Conservation (phyloP, 1,140 invertebrate species). For the Bathynomus jamesi region DNA sequence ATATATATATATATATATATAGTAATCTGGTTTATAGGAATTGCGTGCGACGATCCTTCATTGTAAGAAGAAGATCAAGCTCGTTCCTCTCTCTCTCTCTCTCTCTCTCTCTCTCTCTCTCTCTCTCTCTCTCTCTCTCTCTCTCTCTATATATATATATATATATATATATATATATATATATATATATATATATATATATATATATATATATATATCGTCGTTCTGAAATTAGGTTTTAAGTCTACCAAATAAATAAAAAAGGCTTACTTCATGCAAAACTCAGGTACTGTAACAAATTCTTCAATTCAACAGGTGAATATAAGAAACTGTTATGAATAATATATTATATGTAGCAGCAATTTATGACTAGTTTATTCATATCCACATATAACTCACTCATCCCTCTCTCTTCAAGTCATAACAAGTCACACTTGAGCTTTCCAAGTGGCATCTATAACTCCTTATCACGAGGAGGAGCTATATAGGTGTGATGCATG, state of each 20-base stretch:
- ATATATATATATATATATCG: too few relatives aligned
- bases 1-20: too few relatives aligned
- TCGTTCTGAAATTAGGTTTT: too few relatives aligned
- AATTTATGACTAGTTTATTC: not conserved
- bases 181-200: too few relatives aligned
- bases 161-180: too few relatives aligned
- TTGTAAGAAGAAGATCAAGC: too few relatives aligned
- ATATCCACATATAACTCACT: not conserved
- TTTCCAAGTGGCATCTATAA: not conserved
- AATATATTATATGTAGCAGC: not conserved
- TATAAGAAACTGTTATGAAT: not conserved
- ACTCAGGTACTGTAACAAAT: too few relatives aligned
- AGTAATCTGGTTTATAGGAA: too few relatives aligned
- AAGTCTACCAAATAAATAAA: not conserved
- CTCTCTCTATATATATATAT: too few relatives aligned
- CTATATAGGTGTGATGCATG: not conserved
- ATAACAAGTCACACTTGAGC: not conserved
- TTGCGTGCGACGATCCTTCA: too few relatives aligned
- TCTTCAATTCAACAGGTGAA: not conserved
- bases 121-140: constrained; percentile 6
- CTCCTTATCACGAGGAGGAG: not conserved
- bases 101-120: not conserved
- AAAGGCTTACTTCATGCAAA: not conserved
- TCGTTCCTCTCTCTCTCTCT: not conserved
- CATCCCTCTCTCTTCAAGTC: not conserved